phyloP scores from a whole-genome alignment of 2,113 vertebrate genomes.

The Brienomyrus brachyistius region DNA sequence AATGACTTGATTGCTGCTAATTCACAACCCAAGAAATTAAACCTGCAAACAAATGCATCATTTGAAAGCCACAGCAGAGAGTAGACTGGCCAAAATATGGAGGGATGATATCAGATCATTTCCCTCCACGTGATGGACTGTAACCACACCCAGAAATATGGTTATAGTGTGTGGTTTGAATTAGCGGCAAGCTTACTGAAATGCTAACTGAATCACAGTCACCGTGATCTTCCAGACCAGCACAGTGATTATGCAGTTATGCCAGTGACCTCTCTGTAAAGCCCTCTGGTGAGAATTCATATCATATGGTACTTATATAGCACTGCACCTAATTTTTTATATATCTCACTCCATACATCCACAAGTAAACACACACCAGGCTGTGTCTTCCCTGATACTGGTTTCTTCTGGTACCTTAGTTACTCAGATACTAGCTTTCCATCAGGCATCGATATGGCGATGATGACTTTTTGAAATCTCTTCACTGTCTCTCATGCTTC shows the following conservation, averaged over 20 bases:
- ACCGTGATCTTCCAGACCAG: not conserved
- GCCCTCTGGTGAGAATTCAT: not conserved
- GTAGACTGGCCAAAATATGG: not conserved
- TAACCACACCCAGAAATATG: not conserved
- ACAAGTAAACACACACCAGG: not conserved
- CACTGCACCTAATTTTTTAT: not conserved
- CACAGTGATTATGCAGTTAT: not conserved
- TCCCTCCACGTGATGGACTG: not conserved
- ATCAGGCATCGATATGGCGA: not conserved
- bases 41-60: not conserved
- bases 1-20: not conserved
- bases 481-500: not conserved
- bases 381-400: not conserved
- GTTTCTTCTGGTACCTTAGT: not conserved
- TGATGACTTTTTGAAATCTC: not conserved
- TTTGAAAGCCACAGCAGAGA: not conserved
- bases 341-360: not conserved
- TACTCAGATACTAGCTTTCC: not conserved
- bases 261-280: not conserved
- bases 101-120: not conserved
- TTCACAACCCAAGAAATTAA: slow-evolving; percentile 1
- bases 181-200: not conserved
- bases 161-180: not conserved
- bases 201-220: not conserved
- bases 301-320: not conserved